A percentile compares a stretch with the other conserved stretches of the same genome.
These are phyloP conservation scores for Phortica magna DNA, from an alignment of 2,888 invertebrate species.

Conservation along the genomic window DNA sequence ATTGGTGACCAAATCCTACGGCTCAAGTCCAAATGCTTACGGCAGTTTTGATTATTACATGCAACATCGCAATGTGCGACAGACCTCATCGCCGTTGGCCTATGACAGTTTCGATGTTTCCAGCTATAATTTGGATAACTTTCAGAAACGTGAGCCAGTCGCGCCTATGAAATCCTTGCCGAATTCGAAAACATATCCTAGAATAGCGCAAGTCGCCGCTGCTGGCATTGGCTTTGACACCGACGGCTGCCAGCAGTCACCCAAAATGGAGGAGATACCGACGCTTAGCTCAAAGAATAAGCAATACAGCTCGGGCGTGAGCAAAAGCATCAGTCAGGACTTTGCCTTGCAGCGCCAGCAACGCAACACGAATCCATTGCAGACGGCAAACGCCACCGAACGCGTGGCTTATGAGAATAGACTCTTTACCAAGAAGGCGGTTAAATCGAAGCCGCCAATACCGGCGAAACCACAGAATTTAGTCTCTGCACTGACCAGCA, in stretches of 20 bases:
- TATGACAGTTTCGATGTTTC: slow-evolving; percentile 78
- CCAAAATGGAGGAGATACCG: slow-evolving; percentile 74
- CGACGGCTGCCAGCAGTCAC: slow-evolving; percentile 1
- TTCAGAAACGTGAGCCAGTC: slow-evolving; percentile 49
- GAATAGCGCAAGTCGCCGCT: slow-evolving; percentile 56
- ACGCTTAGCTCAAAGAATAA: slow-evolving; percentile 75
- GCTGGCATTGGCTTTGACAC: not conserved
- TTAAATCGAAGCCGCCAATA: slow-evolving; percentile 73
- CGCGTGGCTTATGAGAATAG: slow-evolving; percentile 55
- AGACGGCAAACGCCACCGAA: slow-evolving; percentile 41
- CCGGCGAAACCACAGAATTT: slow-evolving; percentile 74
- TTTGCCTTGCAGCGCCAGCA: slow-evolving; percentile 76
- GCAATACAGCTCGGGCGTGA: slow-evolving; percentile 76
- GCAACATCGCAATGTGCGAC: slow-evolving; percentile 59
- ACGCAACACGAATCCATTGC: slow-evolving; percentile 69
- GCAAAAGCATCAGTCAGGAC: slow-evolving; percentile 77
- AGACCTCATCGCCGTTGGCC: slow-evolving; percentile 50
- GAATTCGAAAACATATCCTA: slow-evolving; percentile 74
- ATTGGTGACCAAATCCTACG: slow-evolving; percentile 81
- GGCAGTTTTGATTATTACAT: slow-evolving; percentile 81
- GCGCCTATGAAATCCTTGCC: slow-evolving; percentile 62
- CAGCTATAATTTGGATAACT: slow-evolving; percentile 71
- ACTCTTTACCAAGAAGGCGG: slow-evolving; percentile 67
- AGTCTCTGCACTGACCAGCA: slow-evolving; percentile 65
- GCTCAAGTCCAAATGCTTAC: slow-evolving; percentile 82